Base-by-base conservation (phyloP, 2,113 vertebrate genomes). In the Apteryx mantelli region DNA sequence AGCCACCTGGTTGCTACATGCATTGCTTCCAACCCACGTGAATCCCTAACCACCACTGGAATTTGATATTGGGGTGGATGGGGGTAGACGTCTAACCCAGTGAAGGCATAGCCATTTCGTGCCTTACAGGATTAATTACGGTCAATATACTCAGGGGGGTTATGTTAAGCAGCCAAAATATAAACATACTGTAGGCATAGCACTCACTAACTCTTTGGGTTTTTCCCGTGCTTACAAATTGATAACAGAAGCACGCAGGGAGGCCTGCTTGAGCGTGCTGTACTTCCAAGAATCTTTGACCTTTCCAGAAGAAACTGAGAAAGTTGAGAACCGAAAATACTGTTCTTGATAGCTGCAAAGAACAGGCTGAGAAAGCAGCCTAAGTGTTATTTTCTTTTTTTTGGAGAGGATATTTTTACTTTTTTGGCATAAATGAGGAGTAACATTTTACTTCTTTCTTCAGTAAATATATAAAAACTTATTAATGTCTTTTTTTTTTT, bases 171-270 rank as follows among this genome's bases (percentile, higher is more conserved):
- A 78, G n/a, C 18, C 17, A 86, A 61, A 40, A 75, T 5, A 26
- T 52, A 83, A 86, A 83, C 12, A 40, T 40, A 77, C 5, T 26
- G 17, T 58, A 79, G 16, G 9, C 32, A 68, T 4, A 61, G 14
- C 5, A 2, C 24, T 78, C 7, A 34, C 56, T 88, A n/a, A 75
- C 28, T 36, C 32, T 9, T 42, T 14, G 8, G 1, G 0, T 2
- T 53, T 61, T 17, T 66, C 36, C n/a, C 46, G 68, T 14, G 40
- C 22, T 46, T 69, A 50, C 25, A 38, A 34, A 80, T 2, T 70
- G 25, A 46, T 2, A 83, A 12, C 7, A 69, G 5, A 20, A 78
- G 6, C 46, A 40, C 14, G 46, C 2, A 36, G 7, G 21, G 30
- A 53, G 13, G 26, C 15, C 7, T 16, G 36, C 25, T 63, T 78